Conservation (phyloP, 2,888 invertebrate species). For the Papilio protenor region DNA sequence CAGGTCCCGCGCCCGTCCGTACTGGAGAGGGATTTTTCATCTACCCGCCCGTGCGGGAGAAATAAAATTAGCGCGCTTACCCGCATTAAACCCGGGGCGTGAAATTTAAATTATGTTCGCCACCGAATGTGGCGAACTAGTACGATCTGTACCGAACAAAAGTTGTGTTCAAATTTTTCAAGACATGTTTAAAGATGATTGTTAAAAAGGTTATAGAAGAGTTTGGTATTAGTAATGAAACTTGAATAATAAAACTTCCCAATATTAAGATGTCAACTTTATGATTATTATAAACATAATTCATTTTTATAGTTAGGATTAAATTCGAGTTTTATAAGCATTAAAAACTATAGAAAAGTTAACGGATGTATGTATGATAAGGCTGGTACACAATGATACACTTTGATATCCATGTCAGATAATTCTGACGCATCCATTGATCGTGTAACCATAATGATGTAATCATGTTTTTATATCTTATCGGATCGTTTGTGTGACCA, state of each 20-base stretch:
- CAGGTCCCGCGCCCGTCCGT: too few relatives aligned
- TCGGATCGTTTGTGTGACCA: slow-evolving; percentile 34
- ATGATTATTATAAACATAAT: not conserved
- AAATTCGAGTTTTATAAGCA: not conserved
- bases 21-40: too few relatives aligned
- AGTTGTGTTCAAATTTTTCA: too few relatives aligned
- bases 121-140: too few relatives aligned
- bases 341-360: slow-evolving; percentile 13
- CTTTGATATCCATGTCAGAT: slow-evolving; percentile 30
- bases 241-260: not conserved
- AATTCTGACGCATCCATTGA: slow-evolving; percentile 33
- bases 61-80: too few relatives aligned
- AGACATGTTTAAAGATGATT: too few relatives aligned
- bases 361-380: slow-evolving; percentile 23
- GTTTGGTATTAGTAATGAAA: too few relatives aligned
- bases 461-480: slow-evolving; percentile 45
- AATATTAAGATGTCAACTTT: not conserved
- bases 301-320: not conserved
- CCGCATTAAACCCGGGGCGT: too few relatives aligned
- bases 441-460: slow-evolving; percentile 39
- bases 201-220: too few relatives aligned
- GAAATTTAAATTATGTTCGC: too few relatives aligned
- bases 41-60: too few relatives aligned
- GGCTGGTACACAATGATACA: slow-evolving; percentile 12
- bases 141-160: too few relatives aligned